Evolutionary conservation across 2,888 invertebrate species (phyloP), one percentile per base, ranked within the genome.

Genomic region (Orthosia incerta): DNA sequence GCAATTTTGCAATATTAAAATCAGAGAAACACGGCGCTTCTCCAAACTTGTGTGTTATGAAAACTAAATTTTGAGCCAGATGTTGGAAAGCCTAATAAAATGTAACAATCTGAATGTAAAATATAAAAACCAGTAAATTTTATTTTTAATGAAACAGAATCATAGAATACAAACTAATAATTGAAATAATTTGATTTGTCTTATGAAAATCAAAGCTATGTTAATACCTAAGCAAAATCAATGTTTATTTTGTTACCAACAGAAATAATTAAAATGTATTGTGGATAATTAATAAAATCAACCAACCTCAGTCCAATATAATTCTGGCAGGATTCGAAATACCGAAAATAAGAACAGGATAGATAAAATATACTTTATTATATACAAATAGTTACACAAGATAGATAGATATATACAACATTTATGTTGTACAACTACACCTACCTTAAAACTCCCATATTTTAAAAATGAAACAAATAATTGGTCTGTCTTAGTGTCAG

Each of bases 211-310:
- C 13, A 55, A 76, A 46, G 51, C 39, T 60, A 59, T 70, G 65
- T 55, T 60, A 69, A 68, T 26, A 46, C 0, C 13, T 46, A 53
- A 61, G 23, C 26, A 45, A 51, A 71, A 75, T 73, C 23, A 15
- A 64, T 45, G 66, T 61, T 26, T 60, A 71, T 31, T 61, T 18
- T 51, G 31, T 26, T 60, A 56, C 18, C 15, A 26, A 51, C 46
- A 65, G n/a, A 76, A 68, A 62, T 57, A 57, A 55, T 71, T 71
- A 50, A 50, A 53, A 31, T 39, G 39, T 39, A 39, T 1, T 39
- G 9, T 7, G 39, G 39, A 39, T 39, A 9, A 39, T 39, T 39
- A 39, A 39, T 39, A 39, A 39, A 39, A 39, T 39, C 39, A 9
- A 9, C 1, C 39, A 7, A 39, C 39, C 9, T 39, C 7, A 39